Evolutionary conservation across 2,797 vertebrate species (phyloP), one percentile per base, ranked within the genome.

Genomic region (Poecilia gillii): DNA sequence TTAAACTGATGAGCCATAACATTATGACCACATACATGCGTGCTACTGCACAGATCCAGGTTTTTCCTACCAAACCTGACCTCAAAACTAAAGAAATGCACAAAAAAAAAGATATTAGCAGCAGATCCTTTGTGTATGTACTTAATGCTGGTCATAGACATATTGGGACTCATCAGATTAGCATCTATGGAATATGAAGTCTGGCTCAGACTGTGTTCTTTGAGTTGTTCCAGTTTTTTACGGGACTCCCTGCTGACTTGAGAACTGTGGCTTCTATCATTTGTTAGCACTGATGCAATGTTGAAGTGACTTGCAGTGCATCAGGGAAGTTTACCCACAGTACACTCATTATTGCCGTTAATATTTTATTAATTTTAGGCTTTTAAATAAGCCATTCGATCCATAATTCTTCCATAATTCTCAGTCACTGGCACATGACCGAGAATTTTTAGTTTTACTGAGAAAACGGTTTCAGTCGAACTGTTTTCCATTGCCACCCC

Each of bases 1-100:
- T 84, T 74, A 74, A 76, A 81, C 51, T 55, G 75, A 18, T 80
- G 64, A 80, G 31, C 51, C 64, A 47, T 75, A 75, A 46, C 74
- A 75, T 46, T 75, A 75, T 75, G 74, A 75, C 41, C 41, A 59
- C 39, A 43, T 43, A 62, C 41, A 28, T 43, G n/a, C 53, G 25
- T 28, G 25, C 20, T 31, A 43, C n/a, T 43, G 16, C 59, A 43
- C n/a, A 41, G 3, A 23, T 53, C 20, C 23, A 20, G 18, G 3
- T 57, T 55, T 55, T 55, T 55, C 3, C 3, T 14, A 1, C 23
- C 51, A 41, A 47, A 43, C 41, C 25, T 2, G 25, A n/a, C 59
- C 51, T 74, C 28, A 62, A 16, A 41, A 41, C 3, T 70, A 13
- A 66, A 14, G 28, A 39, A 66, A 41, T 39, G 18, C 3, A 39